These are phyloP conservation scores for Cercopithecus mitis DNA, from an alignment of 2,797 vertebrate genomes.

Conservation along the genomic window DNA sequence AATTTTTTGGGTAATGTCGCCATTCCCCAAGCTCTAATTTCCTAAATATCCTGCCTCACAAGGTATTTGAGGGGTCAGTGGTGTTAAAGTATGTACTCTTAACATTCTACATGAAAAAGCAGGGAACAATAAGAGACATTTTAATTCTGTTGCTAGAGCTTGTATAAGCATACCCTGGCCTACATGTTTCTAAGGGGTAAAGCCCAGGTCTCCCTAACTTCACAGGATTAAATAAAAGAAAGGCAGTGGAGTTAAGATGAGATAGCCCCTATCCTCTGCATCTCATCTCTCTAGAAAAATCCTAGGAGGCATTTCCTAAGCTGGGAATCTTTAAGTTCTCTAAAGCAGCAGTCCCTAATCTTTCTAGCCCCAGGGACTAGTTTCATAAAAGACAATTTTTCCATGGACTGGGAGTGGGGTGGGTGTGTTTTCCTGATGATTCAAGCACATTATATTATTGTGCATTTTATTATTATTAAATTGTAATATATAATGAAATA, in stretches of 20 bases:
- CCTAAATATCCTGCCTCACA: not conserved
- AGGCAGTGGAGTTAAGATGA: not conserved
- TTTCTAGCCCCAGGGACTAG: not conserved
- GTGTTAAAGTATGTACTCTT: accelerated
- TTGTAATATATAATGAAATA: not conserved
- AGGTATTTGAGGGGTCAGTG: not conserved
- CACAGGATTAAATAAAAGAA: not conserved
- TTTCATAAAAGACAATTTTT: not conserved
- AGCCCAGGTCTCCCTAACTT: not conserved
- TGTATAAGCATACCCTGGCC: not conserved
- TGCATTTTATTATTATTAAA: not conserved
- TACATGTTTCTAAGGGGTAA: not conserved
- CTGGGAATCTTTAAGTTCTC: not conserved
- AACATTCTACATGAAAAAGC: not conserved
- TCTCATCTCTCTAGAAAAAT: too few species aligned
- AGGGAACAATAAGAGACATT: not conserved
- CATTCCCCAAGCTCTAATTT: not conserved
- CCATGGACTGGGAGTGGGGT: not conserved
- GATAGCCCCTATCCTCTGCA: not conserved
- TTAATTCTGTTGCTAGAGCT: not conserved
- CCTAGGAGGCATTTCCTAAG: not conserved
- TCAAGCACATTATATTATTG: not conserved
- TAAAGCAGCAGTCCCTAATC: not conserved
- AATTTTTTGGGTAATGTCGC: not conserved
- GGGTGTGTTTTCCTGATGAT: not conserved